These are phyloP conservation scores for Beaufortia kweichowensis DNA, from an alignment of 2,113 vertebrate species.

Conservation along the genomic window DNA sequence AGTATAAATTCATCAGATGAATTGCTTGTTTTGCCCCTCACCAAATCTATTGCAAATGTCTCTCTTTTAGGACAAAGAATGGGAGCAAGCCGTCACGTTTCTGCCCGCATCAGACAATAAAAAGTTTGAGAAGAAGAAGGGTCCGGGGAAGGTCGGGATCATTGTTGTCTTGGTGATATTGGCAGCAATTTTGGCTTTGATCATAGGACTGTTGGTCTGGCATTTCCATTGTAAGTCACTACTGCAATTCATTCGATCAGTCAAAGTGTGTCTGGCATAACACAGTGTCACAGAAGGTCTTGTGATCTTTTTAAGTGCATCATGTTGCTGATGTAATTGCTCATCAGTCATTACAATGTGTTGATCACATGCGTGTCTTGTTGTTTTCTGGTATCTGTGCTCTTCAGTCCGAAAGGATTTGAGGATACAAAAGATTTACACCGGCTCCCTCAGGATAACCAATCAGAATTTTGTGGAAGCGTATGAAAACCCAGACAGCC, in stretches of 20 bases:
- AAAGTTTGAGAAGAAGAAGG: conserved; percentile 74
- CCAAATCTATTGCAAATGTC: background rate
- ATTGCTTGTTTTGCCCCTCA: background rate
- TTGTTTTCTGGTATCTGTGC: conserved; percentile 18
- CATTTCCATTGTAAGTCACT: conserved; percentile 77
- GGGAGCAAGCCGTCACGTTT: conserved; percentile 70
- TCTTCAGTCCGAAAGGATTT: conserved; percentile 66
- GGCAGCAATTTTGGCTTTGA: conserved; percentile 62
- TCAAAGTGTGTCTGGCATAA: background rate
- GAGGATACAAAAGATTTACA: conserved; percentile 68
- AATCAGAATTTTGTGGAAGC: conserved; percentile 66
- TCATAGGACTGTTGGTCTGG: conserved; percentile 76
- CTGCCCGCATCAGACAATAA: conserved; percentile 68
- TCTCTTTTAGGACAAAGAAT: conserved; percentile 66
- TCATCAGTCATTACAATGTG: background rate
- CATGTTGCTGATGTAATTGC: too few species aligned
- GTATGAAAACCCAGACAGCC: conserved; percentile 66
- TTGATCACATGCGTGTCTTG: background rate
- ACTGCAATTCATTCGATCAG: background rate
- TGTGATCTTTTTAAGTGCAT: too few species aligned
- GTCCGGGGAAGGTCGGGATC: conserved; percentile 59
- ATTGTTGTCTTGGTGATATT: conserved; percentile 69
- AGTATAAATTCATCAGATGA: background rate
- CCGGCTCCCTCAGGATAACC: conserved; percentile 72
- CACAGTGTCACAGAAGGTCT: too few species aligned